Conservation (phyloP, 30 jellyfish, hydroid and myxozoan species). For the Aurelia aurita region DNA sequence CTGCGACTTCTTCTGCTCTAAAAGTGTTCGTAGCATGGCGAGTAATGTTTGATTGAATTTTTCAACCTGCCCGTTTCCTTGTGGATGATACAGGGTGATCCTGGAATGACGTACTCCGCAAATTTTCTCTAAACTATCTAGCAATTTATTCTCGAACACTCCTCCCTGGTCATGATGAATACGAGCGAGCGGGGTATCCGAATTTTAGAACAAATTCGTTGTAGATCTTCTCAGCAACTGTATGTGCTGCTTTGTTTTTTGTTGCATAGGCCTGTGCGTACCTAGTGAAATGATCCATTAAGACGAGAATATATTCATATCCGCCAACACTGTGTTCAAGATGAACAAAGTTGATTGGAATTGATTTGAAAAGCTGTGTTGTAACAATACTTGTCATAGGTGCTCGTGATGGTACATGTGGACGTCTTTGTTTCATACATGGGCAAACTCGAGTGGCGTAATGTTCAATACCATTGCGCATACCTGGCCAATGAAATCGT, state of each 20-base stretch:
- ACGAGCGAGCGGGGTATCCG: no score
- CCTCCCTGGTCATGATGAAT: no score
- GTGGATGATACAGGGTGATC: no score
- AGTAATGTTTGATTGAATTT: no score
- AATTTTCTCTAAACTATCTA: no score
- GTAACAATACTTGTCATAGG: constrained; percentile 29
- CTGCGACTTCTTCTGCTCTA: no score
- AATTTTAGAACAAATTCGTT: no score
- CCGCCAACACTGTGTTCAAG: constrained; percentile 18
- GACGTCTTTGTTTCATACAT: constrained; percentile 32
- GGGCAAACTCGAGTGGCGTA: constrained; percentile 5
- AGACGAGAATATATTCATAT: constrained; percentile 26
- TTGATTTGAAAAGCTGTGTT: constrained; percentile 24
- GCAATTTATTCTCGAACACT: no score
- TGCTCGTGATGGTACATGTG: constrained; percentile 6
- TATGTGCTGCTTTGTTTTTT: constrained; percentile 34
- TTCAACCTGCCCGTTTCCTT: no score
- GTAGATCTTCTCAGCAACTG: constrained; percentile 37
- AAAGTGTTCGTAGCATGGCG: no score
- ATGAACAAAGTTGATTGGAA: constrained; percentile 31
- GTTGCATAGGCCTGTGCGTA: constrained; percentile 75
- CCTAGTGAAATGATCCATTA: constrained; percentile 64
- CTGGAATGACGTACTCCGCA: no score
- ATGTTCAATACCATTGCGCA: constrained; percentile 42
- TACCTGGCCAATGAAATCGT: constrained; percentile 58